A percentile compares a stretch with the other conserved stretches of the same genome.
phyloP scores from a whole-genome alignment of 1,140 invertebrate species.

The Lerema accius region DNA sequence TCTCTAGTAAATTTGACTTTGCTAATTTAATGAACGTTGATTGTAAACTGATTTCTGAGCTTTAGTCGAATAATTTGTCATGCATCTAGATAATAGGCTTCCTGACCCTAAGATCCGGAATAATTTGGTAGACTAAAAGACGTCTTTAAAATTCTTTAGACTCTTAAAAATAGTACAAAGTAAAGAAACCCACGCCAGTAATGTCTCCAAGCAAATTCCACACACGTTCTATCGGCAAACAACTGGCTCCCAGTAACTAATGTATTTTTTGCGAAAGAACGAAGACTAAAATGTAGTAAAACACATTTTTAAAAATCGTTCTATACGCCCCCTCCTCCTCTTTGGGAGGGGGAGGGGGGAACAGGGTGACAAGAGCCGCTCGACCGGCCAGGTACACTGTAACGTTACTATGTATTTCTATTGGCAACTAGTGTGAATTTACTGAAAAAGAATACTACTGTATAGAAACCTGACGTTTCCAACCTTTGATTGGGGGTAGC shows the following conservation, averaged over 20 bases:
- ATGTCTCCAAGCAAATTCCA: background rate
- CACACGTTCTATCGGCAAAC: background rate
- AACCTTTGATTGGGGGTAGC: too few species aligned
- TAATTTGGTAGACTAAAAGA: too few species aligned
- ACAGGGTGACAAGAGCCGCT: constrained; percentile 28
- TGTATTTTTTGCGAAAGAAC: constrained; percentile 6
- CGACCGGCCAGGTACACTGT: constrained; percentile 11
- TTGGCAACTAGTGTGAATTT: constrained; percentile 47
- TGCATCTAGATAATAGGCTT: background rate
- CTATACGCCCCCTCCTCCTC: constrained; percentile 27
- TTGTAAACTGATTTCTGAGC: too few species aligned
- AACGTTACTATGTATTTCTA: constrained; percentile 7
- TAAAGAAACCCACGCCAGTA: background rate
- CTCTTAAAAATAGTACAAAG: too few species aligned
- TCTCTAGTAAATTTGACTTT: too few species aligned
- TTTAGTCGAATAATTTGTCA: background rate
- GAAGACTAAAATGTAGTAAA: constrained; percentile 9
- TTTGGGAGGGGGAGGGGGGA: constrained; percentile 32
- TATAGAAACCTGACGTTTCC: too few species aligned
- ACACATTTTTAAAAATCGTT: constrained; percentile 28
- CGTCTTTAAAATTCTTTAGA: too few species aligned
- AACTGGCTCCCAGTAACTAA: constrained; percentile 4
- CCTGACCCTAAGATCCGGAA: too few species aligned
- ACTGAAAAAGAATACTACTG: background rate
- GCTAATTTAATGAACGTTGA: too few species aligned